Evolutionary conservation across 2,113 vertebrate species (phyloP).

Genomic region (Salvator merianae): DNA sequence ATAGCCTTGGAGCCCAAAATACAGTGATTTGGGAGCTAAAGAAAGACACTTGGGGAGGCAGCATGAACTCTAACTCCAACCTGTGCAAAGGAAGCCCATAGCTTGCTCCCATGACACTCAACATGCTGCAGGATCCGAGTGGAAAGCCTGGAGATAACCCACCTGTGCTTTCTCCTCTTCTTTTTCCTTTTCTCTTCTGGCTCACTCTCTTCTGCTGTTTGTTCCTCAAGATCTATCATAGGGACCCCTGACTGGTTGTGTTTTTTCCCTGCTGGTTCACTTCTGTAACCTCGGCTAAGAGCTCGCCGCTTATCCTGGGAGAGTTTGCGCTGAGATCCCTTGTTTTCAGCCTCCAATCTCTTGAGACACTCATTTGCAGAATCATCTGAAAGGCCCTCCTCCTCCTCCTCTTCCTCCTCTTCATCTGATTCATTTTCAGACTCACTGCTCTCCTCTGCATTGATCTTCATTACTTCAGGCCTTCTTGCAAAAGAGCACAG

Average conservation of each 20-base stretch:
- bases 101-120: too few relatives aligned
- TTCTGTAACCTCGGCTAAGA: not conserved
- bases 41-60: not conserved
- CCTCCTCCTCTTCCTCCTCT: conserved; percentile 60
- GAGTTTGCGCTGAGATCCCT: not conserved
- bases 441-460: conserved; percentile 43
- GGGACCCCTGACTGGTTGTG: not conserved
- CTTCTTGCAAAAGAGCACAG: not conserved
- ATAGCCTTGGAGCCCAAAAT: too few relatives aligned
- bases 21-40: not conserved
- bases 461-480: conserved; percentile 57
- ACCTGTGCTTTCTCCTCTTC: conserved; percentile 65
- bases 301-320: not conserved
- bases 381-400: conserved; percentile 2
- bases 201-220: not conserved
- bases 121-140: too few relatives aligned
- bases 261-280: too few relatives aligned
- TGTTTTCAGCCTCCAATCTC: not conserved
- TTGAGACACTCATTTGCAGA: conserved; percentile 22
- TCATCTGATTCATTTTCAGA: conserved; percentile 60
- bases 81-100: not conserved
- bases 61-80: not conserved
- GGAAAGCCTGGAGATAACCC: not conserved
- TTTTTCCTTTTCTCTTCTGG: conserved; percentile 54
- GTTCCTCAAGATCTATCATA: not conserved